Base-by-base conservation (phyloP, 2,113 vertebrate genomes). In the Hemibagrus wyckioides region DNA sequence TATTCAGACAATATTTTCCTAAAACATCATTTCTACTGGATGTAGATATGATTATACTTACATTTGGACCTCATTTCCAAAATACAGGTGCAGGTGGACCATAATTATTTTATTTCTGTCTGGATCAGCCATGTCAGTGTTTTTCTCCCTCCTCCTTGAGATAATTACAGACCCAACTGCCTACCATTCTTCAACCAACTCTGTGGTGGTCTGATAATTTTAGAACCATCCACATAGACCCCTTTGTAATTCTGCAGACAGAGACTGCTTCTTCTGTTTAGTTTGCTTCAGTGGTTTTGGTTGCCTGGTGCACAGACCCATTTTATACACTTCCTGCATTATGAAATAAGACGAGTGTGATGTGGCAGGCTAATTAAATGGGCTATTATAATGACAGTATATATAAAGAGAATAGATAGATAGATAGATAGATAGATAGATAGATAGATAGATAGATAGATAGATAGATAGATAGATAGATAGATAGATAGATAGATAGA, bases 201-300 rank as follows among this genome's bases (percentile, higher is more conserved):
- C 79, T 39, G 33, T 59, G 33, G 79, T 59, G 21, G 30, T 57
- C 54, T 41, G 79, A 81, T 59, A 59, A 81, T 81, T 81, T 81
- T 81, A 81, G 54, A 59, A 23, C 17, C 52, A 21, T 59, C 33
- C 33, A 81, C 33, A 81, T 25, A 81, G 79, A 81, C 21, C 4
- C 2, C 54, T 59, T 4, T 41, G 54, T 57, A 54, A 39, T 81
- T 52, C 19, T 77, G 14, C 73, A 48, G 11, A 13, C 73, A 48
- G 73, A 48, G 73, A 2, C 69, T 41, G 36, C 11, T 28, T 28
- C 23, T 13, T 77, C n/a, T 19, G 2, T 80, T 80, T 33, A 56
- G 9, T 80, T 56, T 59, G 33, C 33, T 39, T 39, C 33, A 59
- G 14, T 80, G 77, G 3, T 19, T 80, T 56, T 36, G 52, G 79